phyloP scores from a whole-genome alignment of 37 sponge, comb jelly and placozoan species.

The Halichondria panicea region DNA sequence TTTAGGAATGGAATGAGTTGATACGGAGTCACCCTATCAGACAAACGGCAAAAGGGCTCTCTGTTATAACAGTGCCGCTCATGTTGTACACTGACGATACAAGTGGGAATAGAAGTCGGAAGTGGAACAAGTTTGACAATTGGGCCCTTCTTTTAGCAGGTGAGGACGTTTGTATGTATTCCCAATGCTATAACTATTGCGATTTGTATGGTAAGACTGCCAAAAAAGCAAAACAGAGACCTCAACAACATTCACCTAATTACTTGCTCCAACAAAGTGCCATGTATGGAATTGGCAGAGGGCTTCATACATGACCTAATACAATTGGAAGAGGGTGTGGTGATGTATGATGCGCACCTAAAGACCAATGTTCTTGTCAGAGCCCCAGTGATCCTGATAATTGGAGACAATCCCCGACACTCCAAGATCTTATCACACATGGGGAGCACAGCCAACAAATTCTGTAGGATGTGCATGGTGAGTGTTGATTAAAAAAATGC shows the following conservation, averaged over 20 bases:
- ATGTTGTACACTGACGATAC: too few relatives aligned
- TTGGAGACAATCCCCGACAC: conserved; percentile 24
- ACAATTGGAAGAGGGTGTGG: conserved; percentile 22
- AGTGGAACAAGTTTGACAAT: too few relatives aligned
- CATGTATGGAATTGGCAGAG: conserved; percentile 1
- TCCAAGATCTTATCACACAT: conserved; percentile 30
- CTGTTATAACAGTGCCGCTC: too few relatives aligned
- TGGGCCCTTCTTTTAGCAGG: too few relatives aligned
- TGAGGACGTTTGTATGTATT: too few relatives aligned
- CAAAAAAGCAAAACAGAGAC: background rate
- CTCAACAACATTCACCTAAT: conserved; percentile 14
- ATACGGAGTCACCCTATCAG: too few relatives aligned
- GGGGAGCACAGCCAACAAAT: conserved; percentile 4
- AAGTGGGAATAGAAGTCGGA: too few relatives aligned
- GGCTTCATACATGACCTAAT: conserved; percentile 12
- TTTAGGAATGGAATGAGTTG: too few relatives aligned
- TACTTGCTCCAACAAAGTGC: conserved; percentile 15
- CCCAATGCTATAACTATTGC: too few relatives aligned
- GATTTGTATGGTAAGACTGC: conserved; percentile 18
- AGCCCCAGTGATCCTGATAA: conserved; percentile 20
- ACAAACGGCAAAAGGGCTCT: too few relatives aligned
- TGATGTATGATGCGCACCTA: conserved; percentile 27
- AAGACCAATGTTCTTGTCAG: conserved; percentile 12
- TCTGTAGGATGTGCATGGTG: conserved; percentile 29
- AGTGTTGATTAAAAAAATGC: background rate